Evolutionary conservation across 2,888 invertebrate species (phyloP).

Genomic region (Omphaloscelis lunosa): DNA sequence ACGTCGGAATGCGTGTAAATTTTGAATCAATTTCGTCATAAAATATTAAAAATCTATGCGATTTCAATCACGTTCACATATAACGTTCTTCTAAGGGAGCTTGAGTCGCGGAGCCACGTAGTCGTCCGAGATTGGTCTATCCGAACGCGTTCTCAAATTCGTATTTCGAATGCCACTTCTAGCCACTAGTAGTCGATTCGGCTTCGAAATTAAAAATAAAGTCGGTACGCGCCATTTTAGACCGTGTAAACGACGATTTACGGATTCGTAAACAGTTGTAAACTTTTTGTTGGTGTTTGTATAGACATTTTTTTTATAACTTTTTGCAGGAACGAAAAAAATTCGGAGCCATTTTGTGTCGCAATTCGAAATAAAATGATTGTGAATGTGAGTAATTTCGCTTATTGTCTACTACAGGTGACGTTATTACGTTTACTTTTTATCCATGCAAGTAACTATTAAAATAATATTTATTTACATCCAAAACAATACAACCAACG

Average conservation of each 20-base stretch:
- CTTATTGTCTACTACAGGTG: background rate
- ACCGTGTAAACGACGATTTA: constrained; percentile 5
- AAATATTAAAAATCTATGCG: constrained; percentile 76
- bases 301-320: background rate
- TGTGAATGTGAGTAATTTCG: background rate
- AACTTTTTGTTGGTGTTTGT: constrained; percentile 19
- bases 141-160: constrained; percentile 80
- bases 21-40: constrained; percentile 76
- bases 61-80: constrained; percentile 84
- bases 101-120: constrained; percentile 75
- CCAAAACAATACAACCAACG: constrained; percentile 27
- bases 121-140: constrained; percentile 81
- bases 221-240: constrained; percentile 21
- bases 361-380: background rate
- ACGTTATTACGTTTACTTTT: background rate
- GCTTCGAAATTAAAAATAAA: constrained; percentile 58
- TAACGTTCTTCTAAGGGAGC: constrained; percentile 76
- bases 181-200: constrained; percentile 68
- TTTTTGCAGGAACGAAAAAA: background rate
- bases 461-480: constrained; percentile 23
- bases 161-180: constrained; percentile 71
- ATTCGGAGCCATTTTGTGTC: background rate
- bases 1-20: constrained; percentile 70
- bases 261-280: constrained; percentile 15
- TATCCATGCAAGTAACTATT: constrained; percentile 13